Percentiles rank a stretch among this genome's conserved stretches.
Conservation (phyloP, 2,888 invertebrate species). For the Conus canariensis region DNA sequence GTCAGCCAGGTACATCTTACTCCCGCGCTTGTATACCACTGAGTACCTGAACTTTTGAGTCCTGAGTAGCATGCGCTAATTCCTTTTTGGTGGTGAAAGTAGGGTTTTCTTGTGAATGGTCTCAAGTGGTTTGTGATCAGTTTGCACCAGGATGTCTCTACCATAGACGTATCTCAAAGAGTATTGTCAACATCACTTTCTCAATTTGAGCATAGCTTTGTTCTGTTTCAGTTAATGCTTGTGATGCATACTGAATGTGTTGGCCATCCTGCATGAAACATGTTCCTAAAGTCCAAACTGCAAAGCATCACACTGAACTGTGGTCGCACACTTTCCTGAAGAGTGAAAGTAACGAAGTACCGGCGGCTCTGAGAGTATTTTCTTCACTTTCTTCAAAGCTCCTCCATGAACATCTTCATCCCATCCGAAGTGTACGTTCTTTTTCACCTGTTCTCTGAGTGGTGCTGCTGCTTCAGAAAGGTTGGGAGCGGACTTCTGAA, state of each 20-base stretch:
- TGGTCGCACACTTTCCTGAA: too few species aligned
- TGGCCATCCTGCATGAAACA: conserved; percentile 18
- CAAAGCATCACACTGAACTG: conserved; percentile 13
- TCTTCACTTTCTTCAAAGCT: conserved; percentile 42
- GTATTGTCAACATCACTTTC: conserved; percentile 4
- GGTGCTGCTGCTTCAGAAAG: conserved; percentile 48
- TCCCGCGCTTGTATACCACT: too few species aligned
- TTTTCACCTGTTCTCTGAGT: conserved; percentile 41
- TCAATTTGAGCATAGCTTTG: conserved; percentile 28
- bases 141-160: background rate
- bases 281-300: conserved; percentile 19
- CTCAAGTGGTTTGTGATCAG: conserved; percentile 24
- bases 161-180: conserved; percentile 27
- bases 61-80: background rate
- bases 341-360: conserved; percentile 15
- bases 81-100: background rate
- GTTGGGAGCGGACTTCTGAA: conserved; percentile 49
- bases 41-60: background rate
- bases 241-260: conserved; percentile 20
- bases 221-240: conserved; percentile 29
- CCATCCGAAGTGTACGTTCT: conserved; percentile 46
- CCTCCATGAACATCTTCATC: conserved; percentile 44
- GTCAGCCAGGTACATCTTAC: too few species aligned
- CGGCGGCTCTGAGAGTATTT: conserved; percentile 2
- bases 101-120: conserved; percentile 1